Percentiles rank a stretch among this genome's conserved stretches.
These are phyloP conservation scores for Melinaea marsaeus DNA, from an alignment of 2,888 invertebrate species.

Conservation along the genomic window DNA sequence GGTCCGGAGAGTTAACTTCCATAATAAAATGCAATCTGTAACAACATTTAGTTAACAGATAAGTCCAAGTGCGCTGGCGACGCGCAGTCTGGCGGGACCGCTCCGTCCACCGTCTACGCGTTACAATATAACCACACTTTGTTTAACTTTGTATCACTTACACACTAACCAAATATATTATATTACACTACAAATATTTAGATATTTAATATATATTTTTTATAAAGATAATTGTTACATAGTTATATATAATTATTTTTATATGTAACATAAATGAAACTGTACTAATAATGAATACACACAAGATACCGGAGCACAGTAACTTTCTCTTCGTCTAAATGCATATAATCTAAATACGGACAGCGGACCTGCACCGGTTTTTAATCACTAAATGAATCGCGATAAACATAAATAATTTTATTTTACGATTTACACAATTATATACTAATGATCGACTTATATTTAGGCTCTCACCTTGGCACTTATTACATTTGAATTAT, in stretches of 20 bases:
- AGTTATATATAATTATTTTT: too few relatives aligned
- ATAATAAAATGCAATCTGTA: slow-evolving; percentile 8
- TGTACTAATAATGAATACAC: slow-evolving; percentile 10
- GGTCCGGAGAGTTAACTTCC: too few relatives aligned
- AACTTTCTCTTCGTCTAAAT: slow-evolving; percentile 32
- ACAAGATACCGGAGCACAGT: slow-evolving; percentile 19
- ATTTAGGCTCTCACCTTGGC: neutral
- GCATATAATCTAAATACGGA: slow-evolving; percentile 25
- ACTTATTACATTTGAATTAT: too few relatives aligned
- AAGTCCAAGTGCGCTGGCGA: slow-evolving; percentile 28
- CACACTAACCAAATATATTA: too few relatives aligned
- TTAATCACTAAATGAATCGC: slow-evolving; percentile 27
- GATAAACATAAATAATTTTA: slow-evolving; percentile 22
- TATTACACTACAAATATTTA: too few relatives aligned
- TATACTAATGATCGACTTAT: neutral
- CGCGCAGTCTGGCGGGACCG: slow-evolving; percentile 36
- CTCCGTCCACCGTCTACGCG: slow-evolving; percentile 33
- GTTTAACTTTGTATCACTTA: too few relatives aligned
- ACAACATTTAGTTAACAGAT: slow-evolving; percentile 23
- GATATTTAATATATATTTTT: too few relatives aligned
- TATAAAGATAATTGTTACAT: too few relatives aligned
- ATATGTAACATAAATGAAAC: neutral
- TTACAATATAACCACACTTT: slow-evolving; percentile 4
- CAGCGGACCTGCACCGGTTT: slow-evolving; percentile 29
- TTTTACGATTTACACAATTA: slow-evolving; percentile 21